Percentiles rank a stretch among this genome's conserved stretches.
Conservation (phyloP, 2,888 invertebrate genomes). For the Drosophila falleni region DNA sequence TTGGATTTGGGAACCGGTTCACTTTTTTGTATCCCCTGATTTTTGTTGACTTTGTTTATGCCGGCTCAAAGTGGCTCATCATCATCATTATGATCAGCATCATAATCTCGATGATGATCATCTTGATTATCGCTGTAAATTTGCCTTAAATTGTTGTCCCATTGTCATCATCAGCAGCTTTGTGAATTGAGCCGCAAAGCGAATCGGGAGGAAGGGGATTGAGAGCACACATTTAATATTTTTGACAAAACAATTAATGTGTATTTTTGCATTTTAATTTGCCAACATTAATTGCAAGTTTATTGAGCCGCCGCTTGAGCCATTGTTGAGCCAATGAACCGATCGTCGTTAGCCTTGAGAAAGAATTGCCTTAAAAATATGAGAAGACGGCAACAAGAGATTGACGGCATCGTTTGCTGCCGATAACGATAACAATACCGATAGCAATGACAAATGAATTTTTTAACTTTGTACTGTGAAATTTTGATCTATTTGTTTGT, state of each 20-base stretch:
- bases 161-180: slow-evolving; percentile 24
- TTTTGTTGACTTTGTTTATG: slow-evolving; percentile 21
- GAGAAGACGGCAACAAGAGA: not conserved
- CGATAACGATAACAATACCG: not conserved
- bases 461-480: not conserved
- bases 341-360: slow-evolving; percentile 26
- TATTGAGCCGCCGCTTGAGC: slow-evolving; percentile 73
- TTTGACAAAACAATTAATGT: slow-evolving; percentile 80
- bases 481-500: slow-evolving; percentile 37
- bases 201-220: not conserved
- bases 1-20: slow-evolving; percentile 30
- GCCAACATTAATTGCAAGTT: slow-evolving; percentile 80
- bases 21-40: not conserved
- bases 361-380: not conserved
- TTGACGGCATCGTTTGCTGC: not conserved
- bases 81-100: slow-evolving; percentile 10
- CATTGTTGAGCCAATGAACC: slow-evolving; percentile 51
- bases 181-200: not conserved
- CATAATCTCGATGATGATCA: slow-evolving; percentile 2
- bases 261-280: slow-evolving; percentile 81
- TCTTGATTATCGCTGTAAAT: slow-evolving; percentile 49
- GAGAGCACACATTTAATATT: slow-evolving; percentile 44
- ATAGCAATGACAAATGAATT: not conserved
- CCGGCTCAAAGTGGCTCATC: slow-evolving; percentile 51
- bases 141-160: slow-evolving; percentile 50